phyloP scores from a whole-genome alignment of 1,140 invertebrate species.

The Lordiphosa stackelbergi region DNA sequence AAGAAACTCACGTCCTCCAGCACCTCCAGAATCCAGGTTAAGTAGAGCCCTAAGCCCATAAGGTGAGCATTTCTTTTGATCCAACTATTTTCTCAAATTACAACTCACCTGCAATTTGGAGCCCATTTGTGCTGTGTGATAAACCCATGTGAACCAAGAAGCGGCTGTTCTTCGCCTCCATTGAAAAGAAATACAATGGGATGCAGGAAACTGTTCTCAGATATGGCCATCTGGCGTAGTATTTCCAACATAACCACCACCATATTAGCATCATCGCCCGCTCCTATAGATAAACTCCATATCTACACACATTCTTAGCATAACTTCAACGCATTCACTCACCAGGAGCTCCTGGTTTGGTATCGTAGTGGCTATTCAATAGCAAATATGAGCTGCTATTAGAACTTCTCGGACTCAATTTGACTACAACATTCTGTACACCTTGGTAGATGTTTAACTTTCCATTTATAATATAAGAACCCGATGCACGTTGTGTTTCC shows the following conservation, averaged over 20 bases:
- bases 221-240: constrained; percentile 76
- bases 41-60: constrained; percentile 82
- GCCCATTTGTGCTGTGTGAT: constrained; percentile 88
- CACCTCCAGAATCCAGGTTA: constrained; percentile 92
- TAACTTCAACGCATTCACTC: not conserved
- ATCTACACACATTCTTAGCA: too few relatives aligned
- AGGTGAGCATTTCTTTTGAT: too few relatives aligned
- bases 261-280: constrained; percentile 90
- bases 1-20: constrained; percentile 93
- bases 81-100: too few relatives aligned
- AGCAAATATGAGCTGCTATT: constrained; percentile 80
- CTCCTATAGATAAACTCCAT: constrained; percentile 35
- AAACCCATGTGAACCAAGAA: constrained; percentile 86
- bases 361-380: constrained; percentile 96
- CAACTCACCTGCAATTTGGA: constrained; percentile 77
- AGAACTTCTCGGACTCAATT: constrained; percentile 79
- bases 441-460: constrained; percentile 85
- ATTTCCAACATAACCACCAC: constrained; percentile 94
- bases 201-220: constrained; percentile 38
- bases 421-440: constrained; percentile 87
- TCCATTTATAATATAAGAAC: constrained; percentile 85
- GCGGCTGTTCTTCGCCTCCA: constrained; percentile 84
- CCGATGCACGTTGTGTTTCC: constrained; percentile 80
- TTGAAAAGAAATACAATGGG: constrained; percentile 90
- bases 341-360: constrained; percentile 87